Percentiles rank a stretch among this genome's conserved stretches.
These are phyloP conservation scores for Phaethornis superciliosus DNA, from an alignment of 2,113 vertebrate species.

Conservation along the genomic window DNA sequence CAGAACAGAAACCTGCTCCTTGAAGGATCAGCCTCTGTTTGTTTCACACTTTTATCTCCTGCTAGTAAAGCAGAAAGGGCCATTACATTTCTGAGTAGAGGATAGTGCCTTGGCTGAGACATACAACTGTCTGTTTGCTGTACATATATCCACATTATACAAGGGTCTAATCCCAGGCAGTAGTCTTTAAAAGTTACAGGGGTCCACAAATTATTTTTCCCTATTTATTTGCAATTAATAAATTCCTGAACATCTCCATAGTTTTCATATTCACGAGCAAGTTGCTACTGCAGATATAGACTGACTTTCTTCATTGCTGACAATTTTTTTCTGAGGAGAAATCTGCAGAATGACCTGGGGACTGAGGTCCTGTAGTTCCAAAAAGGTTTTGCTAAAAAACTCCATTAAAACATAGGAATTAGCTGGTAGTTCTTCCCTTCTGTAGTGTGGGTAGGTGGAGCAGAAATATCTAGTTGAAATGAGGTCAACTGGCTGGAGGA, in stretches of 20 bases:
- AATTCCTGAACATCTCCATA: background rate
- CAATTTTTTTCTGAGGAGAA: background rate
- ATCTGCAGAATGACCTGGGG: background rate
- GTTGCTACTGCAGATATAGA: background rate
- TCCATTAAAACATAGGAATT: background rate
- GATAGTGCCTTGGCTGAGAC: background rate
- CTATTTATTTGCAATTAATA: background rate
- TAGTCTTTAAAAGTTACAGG: background rate
- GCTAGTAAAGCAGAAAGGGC: background rate
- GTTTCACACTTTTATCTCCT: background rate
- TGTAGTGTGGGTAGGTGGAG: background rate
- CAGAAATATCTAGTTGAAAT: conserved; percentile 17
- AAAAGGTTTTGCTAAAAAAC: background rate
- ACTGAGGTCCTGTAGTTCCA: background rate
- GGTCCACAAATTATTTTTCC: background rate
- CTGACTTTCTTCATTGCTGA: background rate
- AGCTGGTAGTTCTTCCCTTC: background rate
- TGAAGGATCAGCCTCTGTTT: background rate
- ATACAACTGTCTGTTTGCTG: background rate
- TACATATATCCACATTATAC: background rate
- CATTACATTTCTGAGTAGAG: background rate
- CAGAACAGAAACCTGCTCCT: background rate
- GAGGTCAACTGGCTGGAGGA: background rate
- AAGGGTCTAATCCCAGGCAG: background rate
- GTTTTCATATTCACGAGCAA: background rate